These are phyloP conservation scores for Varecia variegata DNA, from an alignment of 2,797 vertebrate genomes.

Conservation along the genomic window DNA sequence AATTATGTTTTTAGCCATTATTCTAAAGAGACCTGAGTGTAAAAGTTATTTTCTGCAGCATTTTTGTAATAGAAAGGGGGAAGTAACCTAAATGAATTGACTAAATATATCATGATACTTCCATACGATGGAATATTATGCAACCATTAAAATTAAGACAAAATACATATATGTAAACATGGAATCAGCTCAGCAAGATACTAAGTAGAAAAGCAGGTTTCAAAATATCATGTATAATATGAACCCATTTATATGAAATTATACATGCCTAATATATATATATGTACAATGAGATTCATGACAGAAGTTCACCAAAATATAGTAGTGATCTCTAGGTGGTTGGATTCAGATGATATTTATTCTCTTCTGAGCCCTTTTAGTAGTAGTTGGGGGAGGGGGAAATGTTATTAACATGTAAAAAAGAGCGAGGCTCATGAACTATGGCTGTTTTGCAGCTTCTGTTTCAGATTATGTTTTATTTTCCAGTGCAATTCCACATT, in stretches of 20 bases:
- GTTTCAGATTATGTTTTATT: slow-evolving; percentile 3
- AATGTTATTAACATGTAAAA: neutral
- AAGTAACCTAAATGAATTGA: neutral
- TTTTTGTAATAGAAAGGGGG: neutral
- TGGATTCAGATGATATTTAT: neutral
- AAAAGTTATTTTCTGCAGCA: neutral
- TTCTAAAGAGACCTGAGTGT: neutral
- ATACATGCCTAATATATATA: neutral
- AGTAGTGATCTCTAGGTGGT: neutral
- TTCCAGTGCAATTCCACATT: neutral
- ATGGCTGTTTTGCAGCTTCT: neutral
- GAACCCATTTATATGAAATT: neutral
- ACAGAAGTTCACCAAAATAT: neutral
- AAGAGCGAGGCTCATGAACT: neutral
- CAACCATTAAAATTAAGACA: neutral
- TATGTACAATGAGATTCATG: neutral
- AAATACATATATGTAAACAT: neutral
- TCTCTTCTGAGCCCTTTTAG: neutral
- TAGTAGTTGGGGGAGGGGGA: neutral
- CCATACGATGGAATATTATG: neutral
- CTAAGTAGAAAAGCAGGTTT: neutral
- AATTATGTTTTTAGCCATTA: neutral
- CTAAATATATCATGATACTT: neutral
- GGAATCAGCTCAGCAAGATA: neutral
- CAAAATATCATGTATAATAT: neutral